Evolutionary conservation across 2,797 vertebrate genomes (phyloP), one percentile per base, ranked within the genome.

Genomic region (Hephaestus fuliginosus): DNA sequence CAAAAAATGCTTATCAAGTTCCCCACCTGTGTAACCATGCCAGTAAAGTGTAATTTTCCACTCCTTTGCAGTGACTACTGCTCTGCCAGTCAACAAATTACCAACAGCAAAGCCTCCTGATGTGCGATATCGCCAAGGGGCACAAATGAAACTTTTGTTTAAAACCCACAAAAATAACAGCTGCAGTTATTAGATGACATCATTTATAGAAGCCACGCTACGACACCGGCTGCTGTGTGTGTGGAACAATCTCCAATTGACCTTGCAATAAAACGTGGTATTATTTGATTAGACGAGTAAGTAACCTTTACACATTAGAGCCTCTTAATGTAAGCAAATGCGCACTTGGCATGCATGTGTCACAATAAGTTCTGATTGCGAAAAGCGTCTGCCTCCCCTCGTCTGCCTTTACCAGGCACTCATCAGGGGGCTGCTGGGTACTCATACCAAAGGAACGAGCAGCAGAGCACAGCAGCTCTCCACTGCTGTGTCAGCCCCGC

Each of bases 101-200:
- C 74, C 74, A 84, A 86, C 83, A 90, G 83, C 80, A 86, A 80
- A 82, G 71, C 72, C 78, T 83, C 81, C 77, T 75, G 58, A 85
- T 51, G 77, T 65, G 82, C 48, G 76, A 83, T n/a, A 84, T 11
- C 49, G 87, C 90, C 74, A 51, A 70, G 63, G 80, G 90, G 83
- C 53, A 84, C 71, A 81, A 80, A 87, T 88, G 28, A 89, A 89
- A 89, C 70, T 78, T 86, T 82, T 64, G 82, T 88, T 89, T 69
- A 79, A 88, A 80, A 84, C 80, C 65, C 46, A 41, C 73, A 64
- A 60, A 85, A 76, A 76, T 72, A 90, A 84, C 92, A 89, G 83
- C 87, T 91, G 88, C 80, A 63, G 56, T 82, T 84, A 88, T 78
- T 85, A 77, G 80, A 90, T 92, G 88, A 92, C 81, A 85, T 91